These are phyloP conservation scores for Spinibarbus caldwelli DNA, from an alignment of 2,797 vertebrate genomes.

Conservation along the genomic window DNA sequence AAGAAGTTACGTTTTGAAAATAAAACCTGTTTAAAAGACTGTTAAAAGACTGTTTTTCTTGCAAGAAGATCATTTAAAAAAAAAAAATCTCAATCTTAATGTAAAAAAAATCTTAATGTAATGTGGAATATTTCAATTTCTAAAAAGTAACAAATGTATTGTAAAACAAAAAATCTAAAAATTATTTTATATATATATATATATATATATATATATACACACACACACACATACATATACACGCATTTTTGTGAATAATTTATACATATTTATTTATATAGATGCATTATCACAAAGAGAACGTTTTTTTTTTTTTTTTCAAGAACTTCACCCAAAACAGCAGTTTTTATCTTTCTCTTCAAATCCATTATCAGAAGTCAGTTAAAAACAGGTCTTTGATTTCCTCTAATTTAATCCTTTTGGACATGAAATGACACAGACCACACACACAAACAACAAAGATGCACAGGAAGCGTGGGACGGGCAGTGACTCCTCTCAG, in stretches of 20 bases:
- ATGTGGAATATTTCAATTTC: too few species aligned
- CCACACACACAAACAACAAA: constrained; percentile 1
- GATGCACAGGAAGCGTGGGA: neutral
- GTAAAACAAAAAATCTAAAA: too few species aligned
- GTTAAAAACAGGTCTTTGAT: neutral
- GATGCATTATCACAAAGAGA: neutral
- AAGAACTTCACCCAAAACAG: neutral
- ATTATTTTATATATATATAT: too few species aligned
- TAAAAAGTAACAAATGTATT: too few species aligned
- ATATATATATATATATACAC: too few species aligned
- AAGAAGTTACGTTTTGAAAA: neutral
- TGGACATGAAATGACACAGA: neutral
- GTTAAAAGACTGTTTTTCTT: too few species aligned
- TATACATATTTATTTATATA: neutral
- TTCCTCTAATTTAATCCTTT: neutral
- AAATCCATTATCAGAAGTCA: constrained; percentile 11
- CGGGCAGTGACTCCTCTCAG: constrained; percentile 4
- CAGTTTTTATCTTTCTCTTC: neutral
- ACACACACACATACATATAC: too few species aligned
- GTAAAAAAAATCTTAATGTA: too few species aligned
- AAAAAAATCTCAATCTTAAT: too few species aligned
- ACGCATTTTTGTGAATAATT: neutral
- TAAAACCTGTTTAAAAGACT: neutral
- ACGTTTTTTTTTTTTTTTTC: neutral
- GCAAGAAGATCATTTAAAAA: too few species aligned